A percentile compares a stretch with the other conserved stretches of the same genome.
Conservation (phyloP, 30 jellyfish, hydroid and myxozoan species). For the Pelagia noctiluca region DNA sequence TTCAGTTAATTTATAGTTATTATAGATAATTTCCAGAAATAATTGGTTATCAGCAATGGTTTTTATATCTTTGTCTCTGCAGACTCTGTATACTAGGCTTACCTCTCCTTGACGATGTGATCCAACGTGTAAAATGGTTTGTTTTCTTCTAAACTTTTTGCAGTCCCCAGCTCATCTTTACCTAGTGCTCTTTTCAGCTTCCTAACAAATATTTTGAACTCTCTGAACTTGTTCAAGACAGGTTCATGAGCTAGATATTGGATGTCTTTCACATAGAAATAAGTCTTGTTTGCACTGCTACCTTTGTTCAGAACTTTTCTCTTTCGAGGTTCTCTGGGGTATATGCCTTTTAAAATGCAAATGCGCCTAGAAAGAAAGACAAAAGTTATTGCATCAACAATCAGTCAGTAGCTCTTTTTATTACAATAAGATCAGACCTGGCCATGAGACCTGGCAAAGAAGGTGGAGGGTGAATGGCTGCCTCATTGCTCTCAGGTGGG, state of each 20-base stretch:
- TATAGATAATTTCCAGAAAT: no score
- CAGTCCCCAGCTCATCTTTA: slow-evolving; percentile 82
- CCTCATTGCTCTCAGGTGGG: no score
- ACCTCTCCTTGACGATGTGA: slow-evolving; percentile 99
- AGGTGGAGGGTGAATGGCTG: no score
- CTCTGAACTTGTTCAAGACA: slow-evolving; percentile 88
- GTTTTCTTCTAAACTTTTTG: slow-evolving; percentile 87
- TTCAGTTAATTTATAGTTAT: no score
- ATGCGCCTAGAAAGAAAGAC: slow-evolving; percentile 76
- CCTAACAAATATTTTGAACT: slow-evolving; percentile 83
- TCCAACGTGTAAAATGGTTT: slow-evolving; percentile 95
- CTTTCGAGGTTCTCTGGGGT: slow-evolving; percentile 98
- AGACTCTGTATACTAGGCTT: no score
- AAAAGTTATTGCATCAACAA: no score
- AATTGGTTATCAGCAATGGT: no score
- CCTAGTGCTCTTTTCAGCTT: slow-evolving; percentile 95
- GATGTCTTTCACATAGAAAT: slow-evolving; percentile 93
- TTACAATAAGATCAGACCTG: no score
- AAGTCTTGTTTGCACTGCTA: slow-evolving; percentile 88
- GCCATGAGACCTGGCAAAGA: no score
- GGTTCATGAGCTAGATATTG: slow-evolving; percentile 98
- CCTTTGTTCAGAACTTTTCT: slow-evolving; percentile 97
- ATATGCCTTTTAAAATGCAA: slow-evolving; percentile 98
- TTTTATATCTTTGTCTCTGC: no score
- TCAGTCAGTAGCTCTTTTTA: no score